A percentile compares a stretch with the other conserved stretches of the same genome.
Evolutionary conservation across 1,140 invertebrate species (phyloP).

Genomic region (Euglossa dilemma): DNA sequence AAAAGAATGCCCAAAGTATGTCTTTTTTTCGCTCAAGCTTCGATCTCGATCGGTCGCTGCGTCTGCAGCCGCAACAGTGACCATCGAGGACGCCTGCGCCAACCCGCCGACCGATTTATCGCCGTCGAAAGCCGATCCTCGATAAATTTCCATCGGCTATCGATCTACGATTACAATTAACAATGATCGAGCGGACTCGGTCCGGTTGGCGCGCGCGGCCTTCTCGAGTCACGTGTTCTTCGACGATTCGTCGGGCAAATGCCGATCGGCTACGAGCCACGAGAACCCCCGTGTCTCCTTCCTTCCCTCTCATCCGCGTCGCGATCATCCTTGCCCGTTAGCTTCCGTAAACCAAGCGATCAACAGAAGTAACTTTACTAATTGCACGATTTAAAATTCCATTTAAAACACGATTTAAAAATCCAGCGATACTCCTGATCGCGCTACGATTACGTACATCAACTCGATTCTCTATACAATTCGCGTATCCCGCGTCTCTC

Average conservation of each 20-base stretch:
- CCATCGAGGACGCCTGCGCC: not conserved
- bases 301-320: not conserved
- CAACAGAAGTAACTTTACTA: conserved; percentile 59
- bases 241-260: conserved; percentile 12
- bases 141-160: not conserved
- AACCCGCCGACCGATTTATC: not conserved
- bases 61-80: not conserved
- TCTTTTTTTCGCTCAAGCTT: conserved; percentile 24
- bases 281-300: not conserved
- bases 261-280: not conserved
- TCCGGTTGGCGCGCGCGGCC: not conserved
- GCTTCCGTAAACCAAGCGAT: conserved; percentile 34
- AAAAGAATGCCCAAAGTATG: conserved; percentile 53
- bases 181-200: not conserved
- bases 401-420: conserved; percentile 43
- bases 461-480: conserved; percentile 42
- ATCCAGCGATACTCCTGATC: conserved; percentile 49
- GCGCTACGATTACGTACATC: conserved; percentile 60
- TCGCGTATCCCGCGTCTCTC: not conserved
- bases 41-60: not conserved
- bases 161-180: conserved; percentile 12
- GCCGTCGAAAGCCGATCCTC: not conserved
- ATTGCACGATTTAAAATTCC: conserved; percentile 51
- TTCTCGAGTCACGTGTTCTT: not conserved
- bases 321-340: not conserved